Conservation (phyloP, 2,113 vertebrate species). For the Hypocryptadius cinnamomeus region DNA sequence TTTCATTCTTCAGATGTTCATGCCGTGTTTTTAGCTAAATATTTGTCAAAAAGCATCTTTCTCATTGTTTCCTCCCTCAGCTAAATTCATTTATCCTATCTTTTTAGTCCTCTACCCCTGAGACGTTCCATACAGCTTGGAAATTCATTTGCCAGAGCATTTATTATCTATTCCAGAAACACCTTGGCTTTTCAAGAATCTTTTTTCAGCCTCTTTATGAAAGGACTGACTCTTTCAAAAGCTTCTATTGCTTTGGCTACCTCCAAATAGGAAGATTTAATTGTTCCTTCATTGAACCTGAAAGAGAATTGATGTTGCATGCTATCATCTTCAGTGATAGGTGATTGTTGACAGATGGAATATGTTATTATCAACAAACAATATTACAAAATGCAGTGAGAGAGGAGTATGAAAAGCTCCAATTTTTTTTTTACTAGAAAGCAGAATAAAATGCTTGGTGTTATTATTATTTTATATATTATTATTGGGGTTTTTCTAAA, state of each 20-base stretch:
- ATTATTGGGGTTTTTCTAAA: background rate
- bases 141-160: background rate
- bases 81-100: background rate
- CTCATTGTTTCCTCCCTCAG: background rate
- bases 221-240: background rate
- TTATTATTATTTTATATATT: background rate
- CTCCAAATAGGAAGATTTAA: background rate
- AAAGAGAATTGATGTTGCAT: background rate
- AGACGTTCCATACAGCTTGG: background rate
- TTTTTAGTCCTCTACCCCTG: background rate
- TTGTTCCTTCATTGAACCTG: background rate
- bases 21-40: background rate
- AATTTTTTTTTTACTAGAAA: background rate
- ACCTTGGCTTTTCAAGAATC: background rate
- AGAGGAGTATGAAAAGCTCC: background rate
- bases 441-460: background rate
- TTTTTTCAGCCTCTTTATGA: background rate
- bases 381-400: background rate
- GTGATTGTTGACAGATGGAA: background rate
- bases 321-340: background rate
- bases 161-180: background rate
- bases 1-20: background rate
- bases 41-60: background rate
- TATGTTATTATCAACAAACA: background rate
- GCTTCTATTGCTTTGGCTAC: background rate